Conservation (phyloP, 2,888 invertebrate genomes). For the Gortyna flavago region DNA sequence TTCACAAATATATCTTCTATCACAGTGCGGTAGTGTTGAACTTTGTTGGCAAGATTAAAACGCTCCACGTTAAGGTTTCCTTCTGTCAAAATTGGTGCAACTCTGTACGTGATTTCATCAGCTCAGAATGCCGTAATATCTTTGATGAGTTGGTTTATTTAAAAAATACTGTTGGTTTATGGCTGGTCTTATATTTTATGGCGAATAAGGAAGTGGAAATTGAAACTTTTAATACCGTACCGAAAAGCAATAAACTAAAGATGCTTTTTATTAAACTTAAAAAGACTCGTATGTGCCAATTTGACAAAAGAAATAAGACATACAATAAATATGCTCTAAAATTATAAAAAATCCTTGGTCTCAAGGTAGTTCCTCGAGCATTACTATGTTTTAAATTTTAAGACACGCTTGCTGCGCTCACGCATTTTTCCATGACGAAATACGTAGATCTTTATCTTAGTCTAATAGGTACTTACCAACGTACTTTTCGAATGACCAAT, state of each 20-base stretch:
- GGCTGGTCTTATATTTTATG: conserved; percentile 25
- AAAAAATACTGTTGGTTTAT: conserved; percentile 36
- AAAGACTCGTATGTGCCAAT: not conserved
- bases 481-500: conserved; percentile 13
- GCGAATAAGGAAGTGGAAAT: conserved; percentile 43
- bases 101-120: conserved; percentile 64
- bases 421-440: conserved; percentile 50
- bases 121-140: conserved; percentile 32
- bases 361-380: conserved; percentile 52
- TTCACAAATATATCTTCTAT: conserved; percentile 68
- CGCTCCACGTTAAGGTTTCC: conserved; percentile 47
- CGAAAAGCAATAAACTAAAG: not conserved
- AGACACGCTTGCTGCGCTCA: conserved; percentile 26
- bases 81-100: conserved; percentile 62
- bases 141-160: conserved; percentile 51
- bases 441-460: conserved; percentile 42
- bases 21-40: conserved; percentile 63
- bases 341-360: conserved; percentile 43
- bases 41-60: conserved; percentile 65
- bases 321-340: conserved; percentile 13
- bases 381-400: conserved; percentile 34
- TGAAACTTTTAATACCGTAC: conserved; percentile 18
- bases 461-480: not conserved
- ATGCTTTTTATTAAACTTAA: not conserved
- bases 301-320: conserved; percentile 20